These are phyloP conservation scores for Cydia amplana DNA, from an alignment of 1,140 invertebrate genomes.

Conservation along the genomic window DNA sequence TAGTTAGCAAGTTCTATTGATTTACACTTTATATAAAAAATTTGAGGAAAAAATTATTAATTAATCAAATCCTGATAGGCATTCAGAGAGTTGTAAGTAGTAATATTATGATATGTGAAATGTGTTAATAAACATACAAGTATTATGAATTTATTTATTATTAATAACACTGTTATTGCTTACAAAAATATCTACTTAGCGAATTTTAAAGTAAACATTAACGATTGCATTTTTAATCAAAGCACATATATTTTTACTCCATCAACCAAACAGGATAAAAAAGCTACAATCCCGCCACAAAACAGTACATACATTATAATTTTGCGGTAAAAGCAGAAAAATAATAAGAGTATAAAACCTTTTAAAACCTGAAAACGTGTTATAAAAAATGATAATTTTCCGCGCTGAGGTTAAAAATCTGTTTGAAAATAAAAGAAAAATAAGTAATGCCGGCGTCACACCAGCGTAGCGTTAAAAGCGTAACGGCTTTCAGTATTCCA, in stretches of 20 bases:
- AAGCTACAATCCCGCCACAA: not conserved
- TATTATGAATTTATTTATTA: too few species aligned
- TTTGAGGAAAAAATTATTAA: too few species aligned
- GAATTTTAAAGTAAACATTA: not conserved
- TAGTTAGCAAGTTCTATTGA: too few species aligned
- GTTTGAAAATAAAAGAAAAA: conserved; percentile 36
- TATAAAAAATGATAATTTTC: conserved; percentile 19
- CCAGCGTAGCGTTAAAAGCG: conserved; percentile 33
- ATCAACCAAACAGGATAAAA: not conserved
- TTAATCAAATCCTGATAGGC: too few species aligned
- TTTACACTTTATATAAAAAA: too few species aligned
- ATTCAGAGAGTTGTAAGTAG: too few species aligned
- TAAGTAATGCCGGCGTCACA: conserved; percentile 19
- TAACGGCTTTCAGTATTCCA: conserved; percentile 34
- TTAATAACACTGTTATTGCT: too few species aligned
- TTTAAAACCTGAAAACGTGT: conserved; percentile 22
- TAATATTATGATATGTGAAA: too few species aligned
- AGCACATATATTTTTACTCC: not conserved
- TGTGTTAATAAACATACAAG: too few species aligned
- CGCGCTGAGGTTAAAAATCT: conserved; percentile 17
- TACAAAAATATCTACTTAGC: not conserved
- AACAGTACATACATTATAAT: conserved; percentile 19
- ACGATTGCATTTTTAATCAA: not conserved
- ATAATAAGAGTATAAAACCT: conserved; percentile 13
- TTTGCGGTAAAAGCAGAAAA: conserved; percentile 11